Base-by-base conservation (phyloP, 2,797 vertebrate species). In the Alauda arvensis region DNA sequence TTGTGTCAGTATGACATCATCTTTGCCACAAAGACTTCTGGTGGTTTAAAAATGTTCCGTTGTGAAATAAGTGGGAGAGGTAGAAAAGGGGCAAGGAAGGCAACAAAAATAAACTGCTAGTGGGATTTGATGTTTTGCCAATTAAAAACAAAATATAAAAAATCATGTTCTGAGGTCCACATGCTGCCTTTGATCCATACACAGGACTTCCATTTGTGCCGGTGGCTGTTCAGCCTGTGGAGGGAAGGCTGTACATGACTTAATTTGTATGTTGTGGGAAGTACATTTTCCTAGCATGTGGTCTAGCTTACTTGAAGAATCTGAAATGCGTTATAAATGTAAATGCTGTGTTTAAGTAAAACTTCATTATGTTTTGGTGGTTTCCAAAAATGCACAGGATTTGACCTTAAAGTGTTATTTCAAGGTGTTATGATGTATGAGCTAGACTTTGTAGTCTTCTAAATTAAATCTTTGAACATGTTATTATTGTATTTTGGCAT, bases 401-500 rank as follows among this genome's bases (percentile, higher is more conserved):
- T 90, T 95, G 72, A 90, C 86, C 88, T 85, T 68, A 87, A 92
- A 95, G 85, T 86, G 83, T 93, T 93, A 83, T 94, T 96, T 95
- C 83, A 91, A 90, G 82, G 75, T 93, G 85, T 92, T 87, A 92
- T 82, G 85, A 88, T 93, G 90, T 94, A 94, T 87, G 86, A 94
- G 88, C 93, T 91, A 93, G 94, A 93, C 90, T 93, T 94, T 92
- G 94, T 95, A 95, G 94, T 94, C 93, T 94, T 92, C 93, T 95
- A 92, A 95, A 95, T 95, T 95, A 95, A 94, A 94, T 94, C 94
- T 94, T 94, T 95, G 93, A 93, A 94, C 89, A 91, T 94, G 89
- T 95, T 95, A 95, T 95, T 94, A 95, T 93, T 95, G 87, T 92
- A 95, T 93, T 92, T 94, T 95, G 94, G 94, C 94, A 93, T 95